Evolutionary conservation across 2,797 vertebrate genomes (phyloP), one percentile per base, ranked within the genome.

Genomic region (Peromyscus nudipes): DNA sequence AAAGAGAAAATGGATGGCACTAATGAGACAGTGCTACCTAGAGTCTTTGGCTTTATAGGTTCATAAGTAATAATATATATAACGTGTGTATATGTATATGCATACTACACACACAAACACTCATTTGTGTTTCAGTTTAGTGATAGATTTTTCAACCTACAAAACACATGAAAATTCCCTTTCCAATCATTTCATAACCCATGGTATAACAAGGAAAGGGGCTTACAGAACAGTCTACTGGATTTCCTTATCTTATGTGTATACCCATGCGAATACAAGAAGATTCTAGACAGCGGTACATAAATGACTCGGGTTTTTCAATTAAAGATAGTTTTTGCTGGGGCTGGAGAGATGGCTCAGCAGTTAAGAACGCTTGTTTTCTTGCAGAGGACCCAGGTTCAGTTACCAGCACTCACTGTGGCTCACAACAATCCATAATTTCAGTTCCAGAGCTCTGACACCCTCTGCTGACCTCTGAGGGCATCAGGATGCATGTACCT

Each of bases 141-240:
- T 77, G 71, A 60, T 52, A 85, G 65, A 89, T 88, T 94, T 94
- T 91, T 29, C 40, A 85, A n/a, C 14, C 34, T 91, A 73, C 13
- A 69, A 76, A 82, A 71, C 11, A 10, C 21, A 31, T 69, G 67
- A 31, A 65, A 85, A 52, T 84, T 76, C 76, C n/a, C 12, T 88
- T 69, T 91, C n/a, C 85, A 60, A 17, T 89, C 77, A 85, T 31
- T 81, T 77, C 84, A 89, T 67, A 81, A 73, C 65, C 25, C 9
- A 29, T 80, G 49, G 6, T 77, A 12, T 75, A 64, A 65, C 64
- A 75, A 88, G 43, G 29, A 34, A 73, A 84, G 31, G 27, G 82
- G 27, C 10, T 71, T 92, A 84, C 7, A 17, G 10, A 91, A 40
- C 25, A 92, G 46, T 23, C 1, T 37, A 8, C 62, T 71, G 49